A percentile compares a stretch with the other conserved stretches of the same genome.
phyloP scores from a whole-genome alignment of 2,797 vertebrate species.

The Betta splendens region DNA sequence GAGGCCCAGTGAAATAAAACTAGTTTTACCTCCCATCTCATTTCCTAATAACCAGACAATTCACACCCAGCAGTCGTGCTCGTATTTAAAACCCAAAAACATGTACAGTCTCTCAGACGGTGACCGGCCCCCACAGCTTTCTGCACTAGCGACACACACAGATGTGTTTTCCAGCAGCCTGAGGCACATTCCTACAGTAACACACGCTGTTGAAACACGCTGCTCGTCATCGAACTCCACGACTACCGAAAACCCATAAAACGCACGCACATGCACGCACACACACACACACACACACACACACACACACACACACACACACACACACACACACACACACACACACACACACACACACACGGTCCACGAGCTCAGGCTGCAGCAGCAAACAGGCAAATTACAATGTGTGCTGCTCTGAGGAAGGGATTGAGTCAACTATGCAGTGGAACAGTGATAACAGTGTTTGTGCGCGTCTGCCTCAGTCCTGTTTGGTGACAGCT shows the following conservation, averaged over 20 bases:
- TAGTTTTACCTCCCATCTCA: neutral
- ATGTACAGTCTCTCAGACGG: constrained; percentile 22
- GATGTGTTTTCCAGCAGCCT: constrained; percentile 57
- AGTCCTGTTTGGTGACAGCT: constrained; percentile 34
- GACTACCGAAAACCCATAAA: constrained; percentile 63
- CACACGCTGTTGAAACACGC: constrained; percentile 67
- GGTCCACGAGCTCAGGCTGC: constrained; percentile 31
- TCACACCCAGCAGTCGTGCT: neutral
- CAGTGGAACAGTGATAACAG: constrained; percentile 6
- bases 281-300: no score
- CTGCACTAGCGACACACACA: constrained; percentile 30
- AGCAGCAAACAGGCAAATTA: constrained; percentile 16
- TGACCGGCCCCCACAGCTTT: constrained; percentile 18
- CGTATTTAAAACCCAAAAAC: constrained; percentile 11
- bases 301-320: constrained; percentile 28
- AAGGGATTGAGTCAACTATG: constrained; percentile 7
- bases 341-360: no score
- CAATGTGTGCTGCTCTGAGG: neutral
- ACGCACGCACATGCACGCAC: constrained; percentile 26
- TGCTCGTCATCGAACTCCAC: constrained; percentile 46
- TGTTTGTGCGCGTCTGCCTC: constrained; percentile 26
- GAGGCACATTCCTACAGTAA: constrained; percentile 68
- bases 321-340: no score
- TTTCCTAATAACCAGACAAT: no score
- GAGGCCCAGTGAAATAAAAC: neutral